Evolutionary conservation across 2,797 vertebrate genomes (phyloP).

Genomic region (Etheostoma nigrum): DNA sequence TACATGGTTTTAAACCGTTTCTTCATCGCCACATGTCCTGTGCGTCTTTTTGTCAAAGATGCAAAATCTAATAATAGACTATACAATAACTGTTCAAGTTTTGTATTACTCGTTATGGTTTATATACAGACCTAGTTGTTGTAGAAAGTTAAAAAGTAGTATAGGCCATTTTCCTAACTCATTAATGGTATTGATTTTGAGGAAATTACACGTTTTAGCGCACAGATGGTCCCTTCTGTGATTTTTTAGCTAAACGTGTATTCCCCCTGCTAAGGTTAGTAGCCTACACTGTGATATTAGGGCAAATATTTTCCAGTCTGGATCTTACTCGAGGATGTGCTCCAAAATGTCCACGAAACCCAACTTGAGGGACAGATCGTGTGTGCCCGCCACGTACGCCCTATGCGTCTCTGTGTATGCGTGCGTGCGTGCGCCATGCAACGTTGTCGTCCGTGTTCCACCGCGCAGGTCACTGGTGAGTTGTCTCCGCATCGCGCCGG

Average conservation of each 20-base stretch:
- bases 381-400: slow-evolving; percentile 78
- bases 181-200: background rate
- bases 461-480: slow-evolving; percentile 19
- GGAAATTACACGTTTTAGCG: background rate
- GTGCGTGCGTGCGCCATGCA: slow-evolving; percentile 61
- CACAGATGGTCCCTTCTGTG: background rate
- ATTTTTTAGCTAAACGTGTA: background rate
- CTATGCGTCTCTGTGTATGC: slow-evolving; percentile 26
- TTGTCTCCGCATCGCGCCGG: slow-evolving; percentile 18
- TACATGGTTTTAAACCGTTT: background rate
- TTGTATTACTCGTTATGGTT: too few species aligned
- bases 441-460: slow-evolving; percentile 30
- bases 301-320: slow-evolving; percentile 46
- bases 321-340: slow-evolving; percentile 2
- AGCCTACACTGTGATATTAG: background rate
- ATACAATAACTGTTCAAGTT: background rate
- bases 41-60: background rate
- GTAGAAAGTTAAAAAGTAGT: background rate
- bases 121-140: background rate
- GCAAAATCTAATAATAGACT: background rate
- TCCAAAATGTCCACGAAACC: slow-evolving; percentile 1
- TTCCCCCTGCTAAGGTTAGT: too few species aligned
- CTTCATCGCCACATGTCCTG: background rate
- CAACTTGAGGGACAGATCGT: slow-evolving; percentile 27
- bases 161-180: too few species aligned